Conservation (phyloP, 2,113 vertebrate species). For the Tachycineta bicolor region DNA sequence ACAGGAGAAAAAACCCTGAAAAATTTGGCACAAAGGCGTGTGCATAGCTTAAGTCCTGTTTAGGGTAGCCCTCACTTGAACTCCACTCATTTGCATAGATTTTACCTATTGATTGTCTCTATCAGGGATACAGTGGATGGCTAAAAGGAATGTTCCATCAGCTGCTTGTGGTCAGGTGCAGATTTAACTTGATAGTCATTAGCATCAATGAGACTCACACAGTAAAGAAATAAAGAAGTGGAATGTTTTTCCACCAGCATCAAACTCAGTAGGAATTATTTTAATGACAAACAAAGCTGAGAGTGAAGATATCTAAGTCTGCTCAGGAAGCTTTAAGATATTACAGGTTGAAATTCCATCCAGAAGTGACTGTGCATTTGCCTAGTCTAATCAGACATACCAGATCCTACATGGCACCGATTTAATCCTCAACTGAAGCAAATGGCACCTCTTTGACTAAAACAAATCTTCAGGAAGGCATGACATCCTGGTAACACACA, state of each 20-base stretch:
- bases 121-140: neutral
- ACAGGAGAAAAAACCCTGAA: conserved; percentile 40
- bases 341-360: neutral
- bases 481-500: neutral
- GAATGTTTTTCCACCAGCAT: neutral
- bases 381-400: neutral
- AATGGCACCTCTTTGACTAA: neutral
- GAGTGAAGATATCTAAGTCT: neutral
- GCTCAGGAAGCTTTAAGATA: neutral
- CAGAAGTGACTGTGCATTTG: neutral
- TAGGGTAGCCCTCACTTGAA: conserved; percentile 54
- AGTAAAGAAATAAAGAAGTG: neutral
- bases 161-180: neutral
- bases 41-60: conserved; percentile 46
- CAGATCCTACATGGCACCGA: fast-evolving
- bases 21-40: conserved; percentile 65
- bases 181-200: neutral
- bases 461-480: neutral
- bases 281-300: neutral
- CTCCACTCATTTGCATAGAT: conserved; percentile 47
- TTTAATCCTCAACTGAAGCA: neutral
- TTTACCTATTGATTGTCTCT: conserved; percentile 43
- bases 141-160: neutral
- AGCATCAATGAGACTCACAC: neutral
- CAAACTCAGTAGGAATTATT: neutral